Conservation (phyloP, 2,797 vertebrate genomes). For the Rhinogobio ventralis region DNA sequence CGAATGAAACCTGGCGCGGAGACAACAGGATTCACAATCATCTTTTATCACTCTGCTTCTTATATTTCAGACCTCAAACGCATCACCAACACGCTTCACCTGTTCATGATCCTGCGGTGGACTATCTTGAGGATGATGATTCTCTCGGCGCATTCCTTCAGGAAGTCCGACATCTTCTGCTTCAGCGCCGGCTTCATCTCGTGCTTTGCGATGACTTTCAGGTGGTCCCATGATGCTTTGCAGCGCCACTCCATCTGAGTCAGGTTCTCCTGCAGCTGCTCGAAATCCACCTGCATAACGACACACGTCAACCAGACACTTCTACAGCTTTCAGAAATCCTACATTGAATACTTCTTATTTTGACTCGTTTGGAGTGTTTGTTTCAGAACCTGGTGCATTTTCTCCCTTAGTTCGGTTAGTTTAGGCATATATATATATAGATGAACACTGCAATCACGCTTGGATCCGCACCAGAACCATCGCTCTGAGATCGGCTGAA, state of each 20-base stretch:
- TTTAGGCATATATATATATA: too few species aligned
- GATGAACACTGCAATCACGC: too few species aligned
- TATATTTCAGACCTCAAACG: too few species aligned
- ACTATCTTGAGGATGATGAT: constrained; percentile 95
- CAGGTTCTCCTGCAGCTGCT: constrained; percentile 93
- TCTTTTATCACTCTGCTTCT: too few species aligned
- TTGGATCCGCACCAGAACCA: too few species aligned
- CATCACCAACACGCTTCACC: too few species aligned
- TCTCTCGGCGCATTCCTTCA: constrained; percentile 92
- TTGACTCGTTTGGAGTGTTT: too few species aligned
- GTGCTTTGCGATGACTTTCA: constrained; percentile 94
- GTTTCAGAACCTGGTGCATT: too few species aligned
- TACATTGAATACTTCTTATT: too few species aligned
- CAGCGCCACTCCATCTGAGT: constrained; percentile 92
- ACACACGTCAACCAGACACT: neutral
- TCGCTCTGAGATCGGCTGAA: too few species aligned
- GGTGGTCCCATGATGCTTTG: constrained; percentile 96
- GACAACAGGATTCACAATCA: neutral
- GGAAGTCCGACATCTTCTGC: constrained; percentile 94
- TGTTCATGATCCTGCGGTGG: constrained; percentile 91
- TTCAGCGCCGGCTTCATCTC: constrained; percentile 92
- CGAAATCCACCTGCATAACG: constrained; percentile 88
- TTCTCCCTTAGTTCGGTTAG: too few species aligned
- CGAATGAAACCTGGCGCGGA: constrained; percentile 86
- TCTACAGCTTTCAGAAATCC: too few species aligned